These are phyloP conservation scores for Symphodus melops DNA, from an alignment of 2,113 vertebrate genomes.

Conservation along the genomic window DNA sequence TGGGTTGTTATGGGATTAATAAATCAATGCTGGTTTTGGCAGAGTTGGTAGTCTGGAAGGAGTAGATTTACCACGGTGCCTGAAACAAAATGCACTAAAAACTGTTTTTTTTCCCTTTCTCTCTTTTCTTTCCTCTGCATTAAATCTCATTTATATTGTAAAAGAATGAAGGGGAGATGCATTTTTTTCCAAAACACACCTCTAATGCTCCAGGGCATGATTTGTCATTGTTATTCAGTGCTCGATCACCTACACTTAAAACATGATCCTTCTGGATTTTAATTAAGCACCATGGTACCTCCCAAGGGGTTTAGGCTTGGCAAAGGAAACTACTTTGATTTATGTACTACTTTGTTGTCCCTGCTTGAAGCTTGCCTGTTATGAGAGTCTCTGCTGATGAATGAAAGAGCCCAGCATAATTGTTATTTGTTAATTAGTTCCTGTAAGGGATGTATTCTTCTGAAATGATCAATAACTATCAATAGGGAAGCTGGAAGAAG, in stretches of 20 bases:
- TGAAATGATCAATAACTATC: conserved; percentile 51
- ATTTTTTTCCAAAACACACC: conserved; percentile 75
- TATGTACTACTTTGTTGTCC: conserved; percentile 84
- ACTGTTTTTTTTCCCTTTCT: conserved; percentile 42
- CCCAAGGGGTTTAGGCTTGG: conserved; percentile 80
- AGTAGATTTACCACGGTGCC: conserved; percentile 59
- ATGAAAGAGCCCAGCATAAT: conserved; percentile 73
- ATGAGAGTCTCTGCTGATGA: conserved; percentile 74
- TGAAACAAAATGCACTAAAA: conserved; percentile 44
- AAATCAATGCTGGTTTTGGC: conserved; percentile 76
- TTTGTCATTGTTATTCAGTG: conserved; percentile 86
- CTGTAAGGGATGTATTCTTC: conserved; percentile 65
- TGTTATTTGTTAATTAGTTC: conserved; percentile 84
- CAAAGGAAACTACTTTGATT: conserved; percentile 86
- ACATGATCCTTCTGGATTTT: conserved; percentile 88
- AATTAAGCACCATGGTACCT: conserved; percentile 86
- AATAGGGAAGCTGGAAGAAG: conserved; percentile 53
- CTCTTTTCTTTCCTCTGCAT: conserved; percentile 58
- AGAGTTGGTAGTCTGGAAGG: conserved; percentile 62
- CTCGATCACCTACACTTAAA: conserved; percentile 86
- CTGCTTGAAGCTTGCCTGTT: conserved; percentile 81
- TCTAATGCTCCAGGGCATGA: conserved; percentile 77
- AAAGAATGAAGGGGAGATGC: conserved; percentile 52
- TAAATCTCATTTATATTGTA: conserved; percentile 72
- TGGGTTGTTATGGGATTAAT: conserved; percentile 80